Percentiles rank a stretch among this genome's conserved stretches.
These are phyloP conservation scores for Danionella cerebrum DNA, from an alignment of 2,113 vertebrate genomes.

Conservation along the genomic window DNA sequence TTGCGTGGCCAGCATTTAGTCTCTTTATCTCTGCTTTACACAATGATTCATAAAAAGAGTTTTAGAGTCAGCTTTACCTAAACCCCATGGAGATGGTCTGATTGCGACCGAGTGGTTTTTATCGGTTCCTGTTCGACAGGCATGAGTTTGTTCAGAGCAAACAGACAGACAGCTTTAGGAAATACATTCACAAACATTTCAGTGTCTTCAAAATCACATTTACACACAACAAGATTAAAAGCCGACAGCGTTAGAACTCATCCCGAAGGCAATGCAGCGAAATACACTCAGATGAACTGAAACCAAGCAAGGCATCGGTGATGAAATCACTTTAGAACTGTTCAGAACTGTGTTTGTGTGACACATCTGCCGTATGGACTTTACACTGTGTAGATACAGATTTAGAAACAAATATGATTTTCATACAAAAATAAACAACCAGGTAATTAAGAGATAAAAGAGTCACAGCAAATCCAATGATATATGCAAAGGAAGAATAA, in stretches of 20 bases:
- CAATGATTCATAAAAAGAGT: too few relatives aligned
- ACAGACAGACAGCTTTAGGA: not conserved
- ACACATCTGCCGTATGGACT: too few relatives aligned
- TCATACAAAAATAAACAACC: too few relatives aligned
- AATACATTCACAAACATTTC: slow-evolving; percentile 45
- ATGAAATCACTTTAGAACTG: slow-evolving; percentile 10
- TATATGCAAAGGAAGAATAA: too few relatives aligned
- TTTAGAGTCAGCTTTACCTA: too few relatives aligned
- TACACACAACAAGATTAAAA: slow-evolving; percentile 24
- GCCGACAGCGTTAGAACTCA: slow-evolving; percentile 10
- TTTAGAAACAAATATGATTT: too few relatives aligned
- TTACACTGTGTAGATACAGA: too few relatives aligned
- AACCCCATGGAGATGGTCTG: not conserved
- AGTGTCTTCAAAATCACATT: slow-evolving; percentile 16
- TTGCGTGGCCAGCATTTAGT: too few relatives aligned
- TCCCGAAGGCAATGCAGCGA: slow-evolving; percentile 38
- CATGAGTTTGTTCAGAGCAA: not conserved
- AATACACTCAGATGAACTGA: slow-evolving; percentile 37
- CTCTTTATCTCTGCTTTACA: too few relatives aligned
- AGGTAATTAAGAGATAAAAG: too few relatives aligned
- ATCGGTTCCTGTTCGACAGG: not conserved
- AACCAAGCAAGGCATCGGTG: slow-evolving; percentile 40
- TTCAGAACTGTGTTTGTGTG: too few relatives aligned
- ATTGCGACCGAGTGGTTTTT: not conserved
- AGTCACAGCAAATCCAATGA: too few relatives aligned